Base-by-base conservation (phyloP, 1,140 invertebrate genomes). In the Charaxes varanes region DNA sequence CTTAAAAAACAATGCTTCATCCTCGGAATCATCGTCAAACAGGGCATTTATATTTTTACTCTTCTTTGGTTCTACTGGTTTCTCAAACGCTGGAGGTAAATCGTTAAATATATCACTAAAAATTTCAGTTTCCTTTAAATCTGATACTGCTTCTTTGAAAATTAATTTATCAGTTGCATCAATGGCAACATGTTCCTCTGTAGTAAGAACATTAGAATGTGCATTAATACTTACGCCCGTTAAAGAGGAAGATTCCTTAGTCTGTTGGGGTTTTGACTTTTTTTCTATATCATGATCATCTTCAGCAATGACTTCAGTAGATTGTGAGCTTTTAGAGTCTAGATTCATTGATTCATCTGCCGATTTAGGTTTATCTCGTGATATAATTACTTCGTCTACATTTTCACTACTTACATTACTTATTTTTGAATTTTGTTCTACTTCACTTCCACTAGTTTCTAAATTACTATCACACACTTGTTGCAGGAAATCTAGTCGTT, bases 11-110 rank as follows among this genome's bases (percentile, higher is more conserved):
- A 76, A 36, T 5, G 60, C 51, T 43, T 83, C 76, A 31, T 82
- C 78, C 35, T 82, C 76, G 0, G 79, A 83, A 49, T 83, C 79
- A 32, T 83, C 79, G 35, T 77, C 79, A 18, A 80, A 83, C 6
- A 83, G 41, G 0, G 77, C 79, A 15, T 84, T 81, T 1, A 79
- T 52, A 19, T 84, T 84, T 64, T 78, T 70, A 48, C 71, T 76
- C 22, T 52, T 72, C 37, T 83, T 80, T 2, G 69, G 53, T 54
- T 80, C 73, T 47, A 60, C 66, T 1, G 72, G 58, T 43, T 74
- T 77, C 54, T 77, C 68, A 33, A 80, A 79, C 14, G 31, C 58
- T 6, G 76, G 76, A 5, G 77, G 74, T 32, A 59, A 26, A 32
- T 81, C 67, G n/a, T 35, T 55, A 26, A 76, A 61, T 38, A 77